These are phyloP conservation scores for Lagocephalus sceleratus DNA, from an alignment of 2,797 vertebrate genomes.

Conservation along the genomic window DNA sequence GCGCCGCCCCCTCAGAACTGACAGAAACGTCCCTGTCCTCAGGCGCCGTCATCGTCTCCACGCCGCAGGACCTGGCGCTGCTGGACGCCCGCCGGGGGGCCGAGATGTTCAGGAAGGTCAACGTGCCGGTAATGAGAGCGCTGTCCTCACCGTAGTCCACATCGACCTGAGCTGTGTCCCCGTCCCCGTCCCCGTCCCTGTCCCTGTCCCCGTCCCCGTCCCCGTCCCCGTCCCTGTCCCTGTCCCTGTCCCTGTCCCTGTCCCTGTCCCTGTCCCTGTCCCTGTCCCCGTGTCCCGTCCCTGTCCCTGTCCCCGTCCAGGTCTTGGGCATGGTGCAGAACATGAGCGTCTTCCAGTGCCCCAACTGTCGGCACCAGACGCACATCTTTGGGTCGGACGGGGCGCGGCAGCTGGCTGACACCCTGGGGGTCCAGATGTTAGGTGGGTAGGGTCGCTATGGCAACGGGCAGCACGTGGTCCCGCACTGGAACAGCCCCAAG, in stretches of 20 bases:
- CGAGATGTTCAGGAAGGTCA: conserved; percentile 96
- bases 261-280: too few species aligned
- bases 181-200: too few species aligned
- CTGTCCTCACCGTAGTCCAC: too few species aligned
- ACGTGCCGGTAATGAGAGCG: conserved; percentile 88
- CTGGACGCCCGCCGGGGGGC: conserved; percentile 88
- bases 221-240: not conserved
- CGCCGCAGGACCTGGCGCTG: conserved; percentile 93
- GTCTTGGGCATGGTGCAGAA: conserved; percentile 95
- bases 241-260: too few species aligned
- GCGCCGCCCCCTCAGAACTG: conserved; percentile 1
- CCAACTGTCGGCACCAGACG: conserved; percentile 88
- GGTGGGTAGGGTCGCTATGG: conserved; percentile 80
- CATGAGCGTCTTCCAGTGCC: conserved; percentile 98
- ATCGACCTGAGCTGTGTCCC: not conserved
- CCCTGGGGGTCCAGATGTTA: conserved; percentile 81
- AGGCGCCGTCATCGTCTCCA: conserved; percentile 95
- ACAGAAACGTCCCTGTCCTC: not conserved
- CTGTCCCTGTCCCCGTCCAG: conserved; percentile 57
- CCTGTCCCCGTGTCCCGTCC: too few species aligned
- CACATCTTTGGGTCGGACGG: conserved; percentile 94
- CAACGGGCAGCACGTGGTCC: too few species aligned
- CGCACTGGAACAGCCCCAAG: too few species aligned
- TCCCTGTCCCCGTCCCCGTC: conserved; percentile 7
- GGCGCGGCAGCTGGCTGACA: conserved; percentile 80